These are phyloP conservation scores for Choreutis nemorana DNA, from an alignment of 2,888 invertebrate species.

Conservation along the genomic window DNA sequence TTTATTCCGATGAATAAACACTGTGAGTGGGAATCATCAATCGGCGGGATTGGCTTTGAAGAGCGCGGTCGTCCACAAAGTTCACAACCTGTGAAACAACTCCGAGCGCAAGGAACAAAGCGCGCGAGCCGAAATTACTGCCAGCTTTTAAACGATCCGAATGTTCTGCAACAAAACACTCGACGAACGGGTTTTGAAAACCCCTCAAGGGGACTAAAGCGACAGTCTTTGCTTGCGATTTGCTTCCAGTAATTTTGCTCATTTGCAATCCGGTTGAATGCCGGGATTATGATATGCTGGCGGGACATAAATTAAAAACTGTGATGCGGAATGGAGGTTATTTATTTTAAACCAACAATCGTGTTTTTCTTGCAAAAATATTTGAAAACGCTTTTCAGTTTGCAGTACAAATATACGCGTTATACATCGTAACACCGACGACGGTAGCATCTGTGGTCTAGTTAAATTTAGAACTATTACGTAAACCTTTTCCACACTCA, in stretches of 20 bases:
- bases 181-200: slow-evolving; percentile 31
- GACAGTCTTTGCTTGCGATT: slow-evolving; percentile 33
- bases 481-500: too few relatives aligned
- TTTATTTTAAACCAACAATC: too few relatives aligned
- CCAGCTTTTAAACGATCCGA: slow-evolving; percentile 35
- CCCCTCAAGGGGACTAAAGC: slow-evolving; percentile 30
- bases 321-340: too few relatives aligned
- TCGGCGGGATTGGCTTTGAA: slow-evolving; percentile 16
- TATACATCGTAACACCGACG: too few relatives aligned
- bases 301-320: too few relatives aligned
- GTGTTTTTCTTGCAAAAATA: too few relatives aligned
- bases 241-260: slow-evolving; percentile 32
- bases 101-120: slow-evolving; percentile 27
- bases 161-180: slow-evolving; percentile 27
- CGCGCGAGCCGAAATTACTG: slow-evolving; percentile 30
- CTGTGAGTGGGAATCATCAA: slow-evolving; percentile 18
- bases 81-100: slow-evolving; percentile 33
- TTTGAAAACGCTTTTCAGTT: too few relatives aligned
- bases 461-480: too few relatives aligned
- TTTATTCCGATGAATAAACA: slow-evolving; percentile 16
- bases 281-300: too few relatives aligned
- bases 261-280: too few relatives aligned
- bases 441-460: too few relatives aligned
- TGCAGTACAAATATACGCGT: too few relatives aligned
- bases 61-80: slow-evolving; percentile 21